Conservation (phyloP, 2,113 vertebrate genomes). For the Marcusenius ussheri region DNA sequence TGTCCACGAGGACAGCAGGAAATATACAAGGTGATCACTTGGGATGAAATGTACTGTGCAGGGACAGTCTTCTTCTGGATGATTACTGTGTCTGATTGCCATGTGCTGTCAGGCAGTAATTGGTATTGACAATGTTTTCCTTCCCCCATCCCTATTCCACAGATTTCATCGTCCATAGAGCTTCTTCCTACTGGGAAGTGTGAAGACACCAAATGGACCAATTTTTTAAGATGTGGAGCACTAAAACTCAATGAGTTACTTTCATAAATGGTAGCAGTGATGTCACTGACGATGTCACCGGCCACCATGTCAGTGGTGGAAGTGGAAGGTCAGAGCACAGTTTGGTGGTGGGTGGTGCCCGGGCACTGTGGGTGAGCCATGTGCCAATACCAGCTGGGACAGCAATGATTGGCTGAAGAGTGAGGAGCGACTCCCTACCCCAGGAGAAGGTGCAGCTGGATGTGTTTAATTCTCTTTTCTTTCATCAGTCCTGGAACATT, state of each 20-base stretch:
- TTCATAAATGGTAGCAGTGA: neutral
- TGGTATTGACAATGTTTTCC: neutral
- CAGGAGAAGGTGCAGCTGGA: neutral
- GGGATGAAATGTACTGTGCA: neutral
- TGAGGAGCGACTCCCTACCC: neutral
- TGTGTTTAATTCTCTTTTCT: neutral
- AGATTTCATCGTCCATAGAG: slow-evolving; percentile 87
- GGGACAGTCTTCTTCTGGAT: neutral
- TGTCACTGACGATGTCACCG: neutral
- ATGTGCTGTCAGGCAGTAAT: neutral
- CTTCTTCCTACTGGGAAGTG: neutral
- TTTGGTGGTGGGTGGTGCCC: neutral
- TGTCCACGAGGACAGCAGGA: slow-evolving; percentile 88
- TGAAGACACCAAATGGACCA: slow-evolving; percentile 16
- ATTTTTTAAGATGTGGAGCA: neutral
- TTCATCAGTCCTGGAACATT: neutral
- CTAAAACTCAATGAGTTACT: neutral
- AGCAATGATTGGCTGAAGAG: neutral
- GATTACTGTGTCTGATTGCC: neutral
- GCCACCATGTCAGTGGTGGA: neutral
- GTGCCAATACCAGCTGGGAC: neutral
- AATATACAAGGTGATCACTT: slow-evolving; percentile 78
- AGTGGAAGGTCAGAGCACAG: neutral
- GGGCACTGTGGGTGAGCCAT: neutral
- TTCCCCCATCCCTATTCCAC: slow-evolving; percentile 21